Percentiles rank a stretch among this genome's conserved stretches.
These are phyloP conservation scores for Rhaphigaster nebulosa DNA, from an alignment of 2,888 invertebrate genomes.

Conservation along the genomic window DNA sequence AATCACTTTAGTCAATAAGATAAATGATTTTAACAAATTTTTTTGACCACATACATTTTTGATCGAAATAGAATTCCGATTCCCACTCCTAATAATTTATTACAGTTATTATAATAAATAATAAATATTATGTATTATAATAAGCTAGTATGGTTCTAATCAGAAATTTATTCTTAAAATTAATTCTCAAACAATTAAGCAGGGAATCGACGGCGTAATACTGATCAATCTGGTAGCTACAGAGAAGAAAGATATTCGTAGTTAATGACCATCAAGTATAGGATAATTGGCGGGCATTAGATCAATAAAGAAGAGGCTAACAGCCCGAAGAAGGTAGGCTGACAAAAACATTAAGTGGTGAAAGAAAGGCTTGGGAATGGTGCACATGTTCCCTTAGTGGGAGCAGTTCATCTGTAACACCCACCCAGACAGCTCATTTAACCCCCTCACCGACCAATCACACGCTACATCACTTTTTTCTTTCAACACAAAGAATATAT, in stretches of 20 bases:
- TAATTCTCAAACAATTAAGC: background rate
- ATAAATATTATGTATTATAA: too few relatives aligned
- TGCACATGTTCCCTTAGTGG: background rate
- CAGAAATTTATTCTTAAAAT: background rate
- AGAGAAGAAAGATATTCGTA: background rate
- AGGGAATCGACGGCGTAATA: background rate
- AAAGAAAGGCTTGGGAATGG: constrained; percentile 42
- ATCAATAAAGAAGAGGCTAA: background rate
- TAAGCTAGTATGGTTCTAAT: too few relatives aligned
- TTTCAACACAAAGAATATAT: constrained; percentile 35
- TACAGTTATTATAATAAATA: too few relatives aligned
- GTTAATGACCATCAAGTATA: background rate
- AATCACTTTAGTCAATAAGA: too few relatives aligned
- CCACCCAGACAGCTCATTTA: constrained; percentile 53
- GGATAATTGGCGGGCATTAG: background rate
- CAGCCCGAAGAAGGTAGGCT: background rate
- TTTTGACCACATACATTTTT: too few relatives aligned
- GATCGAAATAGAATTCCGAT: too few relatives aligned
- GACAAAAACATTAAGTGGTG: constrained; percentile 9
- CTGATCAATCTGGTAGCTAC: background rate
- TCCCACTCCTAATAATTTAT: too few relatives aligned
- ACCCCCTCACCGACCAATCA: constrained; percentile 30
- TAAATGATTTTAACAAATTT: too few relatives aligned
- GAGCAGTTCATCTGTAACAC: constrained; percentile 51
- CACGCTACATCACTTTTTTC: constrained; percentile 47